A percentile compares a stretch with the other conserved stretches of the same genome.
Evolutionary conservation across 1,140 invertebrate genomes (phyloP).

Genomic region (Cherax quadricarinatus): DNA sequence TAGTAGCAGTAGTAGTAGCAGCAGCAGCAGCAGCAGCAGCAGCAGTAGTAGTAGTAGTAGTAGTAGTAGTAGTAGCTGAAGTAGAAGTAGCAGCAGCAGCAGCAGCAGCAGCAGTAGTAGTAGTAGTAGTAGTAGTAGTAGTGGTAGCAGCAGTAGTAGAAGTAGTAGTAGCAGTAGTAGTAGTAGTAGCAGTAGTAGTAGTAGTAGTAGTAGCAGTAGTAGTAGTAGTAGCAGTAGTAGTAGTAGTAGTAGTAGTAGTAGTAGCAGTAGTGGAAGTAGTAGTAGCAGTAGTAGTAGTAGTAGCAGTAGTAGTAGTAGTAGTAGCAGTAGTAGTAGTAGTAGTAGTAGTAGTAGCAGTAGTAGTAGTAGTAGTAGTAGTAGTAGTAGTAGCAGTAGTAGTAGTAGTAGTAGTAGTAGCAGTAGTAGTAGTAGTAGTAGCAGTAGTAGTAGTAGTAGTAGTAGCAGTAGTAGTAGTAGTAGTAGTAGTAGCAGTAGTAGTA

Average conservation of each 20-base stretch:
- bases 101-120: too few species aligned
- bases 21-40: background rate
- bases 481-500: constrained; percentile 11
- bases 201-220: constrained; percentile 11
- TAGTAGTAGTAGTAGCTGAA: constrained; percentile 11
- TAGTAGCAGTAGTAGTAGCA: too few species aligned
- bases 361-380: constrained; percentile 11
- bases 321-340: constrained; percentile 10
- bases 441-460: constrained; percentile 11
- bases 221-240: constrained; percentile 10
- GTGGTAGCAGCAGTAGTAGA: background rate
- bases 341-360: constrained; percentile 11
- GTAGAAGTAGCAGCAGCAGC: too few species aligned
- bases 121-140: constrained; percentile 11
- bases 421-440: constrained; percentile 11
- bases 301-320: constrained; percentile 11
- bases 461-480: constrained; percentile 11
- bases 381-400: constrained; percentile 11
- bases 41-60: constrained; percentile 10
- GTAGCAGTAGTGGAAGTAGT: too few species aligned
- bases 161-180: constrained; percentile 5
- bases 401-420: constrained; percentile 11
- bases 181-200: constrained; percentile 11
- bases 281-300: too few species aligned
- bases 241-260: too few species aligned